Conservation (phyloP, 2,113 vertebrate species). For the Tachysurus fulvidraco region DNA sequence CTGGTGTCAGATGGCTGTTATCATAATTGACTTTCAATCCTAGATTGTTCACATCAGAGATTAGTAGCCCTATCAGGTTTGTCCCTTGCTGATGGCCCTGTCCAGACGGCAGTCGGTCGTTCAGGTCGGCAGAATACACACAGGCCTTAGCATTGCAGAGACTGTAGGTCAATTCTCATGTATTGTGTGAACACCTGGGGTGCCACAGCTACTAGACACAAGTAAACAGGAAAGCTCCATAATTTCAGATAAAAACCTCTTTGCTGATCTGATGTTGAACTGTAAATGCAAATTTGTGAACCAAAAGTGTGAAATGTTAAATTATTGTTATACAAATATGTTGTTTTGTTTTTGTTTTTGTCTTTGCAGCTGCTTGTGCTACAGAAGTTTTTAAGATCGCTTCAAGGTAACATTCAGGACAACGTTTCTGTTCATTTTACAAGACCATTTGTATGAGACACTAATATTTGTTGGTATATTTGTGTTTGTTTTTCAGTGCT, state of each 20-base stretch:
- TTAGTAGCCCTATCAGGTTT: slow-evolving; percentile 7
- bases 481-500: slow-evolving; percentile 71
- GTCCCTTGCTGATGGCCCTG: neutral
- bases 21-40: neutral
- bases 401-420: slow-evolving; percentile 77
- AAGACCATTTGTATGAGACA: neutral
- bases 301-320: neutral
- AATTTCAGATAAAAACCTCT: neutral
- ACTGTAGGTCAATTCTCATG: neutral
- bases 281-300: neutral
- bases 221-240: neutral
- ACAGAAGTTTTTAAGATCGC: slow-evolving; percentile 98
- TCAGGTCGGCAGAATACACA: neutral
- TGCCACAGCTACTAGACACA: neutral
- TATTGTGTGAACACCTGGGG: neutral
- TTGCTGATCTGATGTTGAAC: neutral
- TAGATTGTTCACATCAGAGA: neutral
- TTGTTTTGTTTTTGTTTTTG: neutral
- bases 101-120: no score
- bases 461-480: neutral
- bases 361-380: slow-evolving; percentile 84
- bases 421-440: neutral
- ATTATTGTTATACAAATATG: slow-evolving; percentile 25
- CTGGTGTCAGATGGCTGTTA: neutral
- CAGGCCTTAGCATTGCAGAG: neutral